Percentiles rank a stretch among this genome's conserved stretches.
phyloP scores from a whole-genome alignment of 1,140 invertebrate species.

The Drosophila yakuba region DNA sequence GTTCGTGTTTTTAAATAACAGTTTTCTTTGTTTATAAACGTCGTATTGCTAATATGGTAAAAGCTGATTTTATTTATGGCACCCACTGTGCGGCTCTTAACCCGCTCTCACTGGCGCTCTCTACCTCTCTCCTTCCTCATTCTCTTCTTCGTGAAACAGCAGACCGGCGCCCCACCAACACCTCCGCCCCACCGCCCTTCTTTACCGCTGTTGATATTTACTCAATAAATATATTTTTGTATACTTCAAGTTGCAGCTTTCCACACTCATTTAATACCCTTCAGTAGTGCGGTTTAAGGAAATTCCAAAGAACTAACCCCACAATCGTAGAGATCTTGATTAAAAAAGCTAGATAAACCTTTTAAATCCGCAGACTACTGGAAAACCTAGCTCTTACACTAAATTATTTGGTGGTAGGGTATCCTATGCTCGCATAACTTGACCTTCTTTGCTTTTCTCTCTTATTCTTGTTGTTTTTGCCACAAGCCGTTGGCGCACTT shows the following conservation, averaged over 20 bases:
- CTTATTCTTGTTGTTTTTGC: constrained; percentile 20
- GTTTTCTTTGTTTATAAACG: not conserved
- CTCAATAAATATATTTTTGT: constrained; percentile 79
- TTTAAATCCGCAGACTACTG: too few species aligned
- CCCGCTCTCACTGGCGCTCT: constrained; percentile 25
- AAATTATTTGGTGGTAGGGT: not conserved
- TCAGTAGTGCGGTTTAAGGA: too few species aligned
- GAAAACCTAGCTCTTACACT: not conserved
- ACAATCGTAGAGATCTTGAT: too few species aligned
- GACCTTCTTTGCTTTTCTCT: constrained; percentile 1
- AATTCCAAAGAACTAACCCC: too few species aligned
- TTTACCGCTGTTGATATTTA: constrained; percentile 64
- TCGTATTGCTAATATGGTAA: not conserved
- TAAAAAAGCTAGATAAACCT: too few species aligned
- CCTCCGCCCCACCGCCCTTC: not conserved
- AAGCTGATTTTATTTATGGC: not conserved
- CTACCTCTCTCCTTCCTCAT: constrained; percentile 22
- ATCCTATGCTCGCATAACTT: not conserved
- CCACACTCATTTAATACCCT: not conserved
- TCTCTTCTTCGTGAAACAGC: constrained; percentile 17
- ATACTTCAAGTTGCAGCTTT: constrained; percentile 39
- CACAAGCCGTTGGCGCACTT: constrained; percentile 59
- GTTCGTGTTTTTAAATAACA: too few species aligned
- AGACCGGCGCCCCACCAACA: constrained; percentile 7
- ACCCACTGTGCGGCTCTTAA: constrained; percentile 42